These are phyloP conservation scores for Eupithecia pulchellata DNA, from an alignment of 2,888 invertebrate species.

Conservation along the genomic window DNA sequence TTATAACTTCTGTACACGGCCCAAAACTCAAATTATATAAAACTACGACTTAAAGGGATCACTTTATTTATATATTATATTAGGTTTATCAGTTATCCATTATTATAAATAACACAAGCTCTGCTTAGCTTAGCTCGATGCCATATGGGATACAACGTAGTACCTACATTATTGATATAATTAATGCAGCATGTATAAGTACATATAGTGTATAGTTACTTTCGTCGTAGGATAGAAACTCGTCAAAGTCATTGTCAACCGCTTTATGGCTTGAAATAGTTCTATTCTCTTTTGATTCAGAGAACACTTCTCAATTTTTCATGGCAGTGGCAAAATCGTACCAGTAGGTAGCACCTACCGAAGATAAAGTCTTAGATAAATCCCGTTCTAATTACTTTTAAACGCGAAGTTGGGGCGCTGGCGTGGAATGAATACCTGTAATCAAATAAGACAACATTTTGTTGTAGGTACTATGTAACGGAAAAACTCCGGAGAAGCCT, in stretches of 20 bases:
- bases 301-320: not conserved
- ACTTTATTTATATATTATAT: too few relatives aligned
- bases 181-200: not conserved
- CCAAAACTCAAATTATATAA: too few relatives aligned
- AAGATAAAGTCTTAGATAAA: slow-evolving; percentile 42
- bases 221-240: not conserved
- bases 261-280: not conserved
- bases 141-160: too few relatives aligned
- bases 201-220: too few relatives aligned
- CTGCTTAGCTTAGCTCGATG: too few relatives aligned
- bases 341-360: slow-evolving; percentile 22
- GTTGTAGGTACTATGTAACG: not conserved
- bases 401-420: slow-evolving; percentile 31
- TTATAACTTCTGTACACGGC: too few relatives aligned
- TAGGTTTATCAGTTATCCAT: too few relatives aligned
- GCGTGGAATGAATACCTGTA: slow-evolving; percentile 36
- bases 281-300: too few relatives aligned
- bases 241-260: not conserved
- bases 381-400: slow-evolving; percentile 44
- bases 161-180: not conserved
- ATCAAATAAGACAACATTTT: slow-evolving; percentile 25
- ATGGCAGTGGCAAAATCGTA: not conserved
- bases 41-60: too few relatives aligned
- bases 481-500: not conserved
- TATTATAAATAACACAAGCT: too few relatives aligned